Evolutionary conservation across 2,888 invertebrate genomes (phyloP).

Genomic region (Cerceris ruficornis): DNA sequence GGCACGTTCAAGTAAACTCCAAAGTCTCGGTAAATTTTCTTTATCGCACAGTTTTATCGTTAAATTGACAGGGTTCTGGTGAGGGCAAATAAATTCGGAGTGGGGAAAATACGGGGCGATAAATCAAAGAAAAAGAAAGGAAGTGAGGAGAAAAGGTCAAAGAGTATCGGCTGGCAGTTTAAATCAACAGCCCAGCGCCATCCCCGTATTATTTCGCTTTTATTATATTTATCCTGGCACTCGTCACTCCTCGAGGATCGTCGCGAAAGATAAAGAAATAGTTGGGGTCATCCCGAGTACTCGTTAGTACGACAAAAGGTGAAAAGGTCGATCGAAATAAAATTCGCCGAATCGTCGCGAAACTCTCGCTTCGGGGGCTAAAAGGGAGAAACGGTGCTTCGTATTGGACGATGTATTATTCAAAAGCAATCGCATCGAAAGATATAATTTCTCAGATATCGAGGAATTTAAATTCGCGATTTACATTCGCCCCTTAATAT

Average conservation of each 20-base stretch:
- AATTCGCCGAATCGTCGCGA: not conserved
- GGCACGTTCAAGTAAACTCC: too few species aligned
- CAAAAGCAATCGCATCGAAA: not conserved
- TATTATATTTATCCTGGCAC: not conserved
- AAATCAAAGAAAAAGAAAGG: too few species aligned
- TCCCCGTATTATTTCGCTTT: not conserved
- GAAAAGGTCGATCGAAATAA: not conserved
- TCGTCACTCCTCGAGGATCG: conserved; percentile 6
- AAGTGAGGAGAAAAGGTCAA: too few species aligned
- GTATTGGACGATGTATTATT: not conserved
- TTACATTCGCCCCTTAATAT: conserved; percentile 1
- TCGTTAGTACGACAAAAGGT: not conserved
- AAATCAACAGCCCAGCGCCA: too few species aligned
- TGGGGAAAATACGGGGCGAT: too few species aligned
- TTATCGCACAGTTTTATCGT: too few species aligned
- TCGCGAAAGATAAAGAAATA: not conserved
- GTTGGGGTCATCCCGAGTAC: not conserved
- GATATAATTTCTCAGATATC: conserved; percentile 1
- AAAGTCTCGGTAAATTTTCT: too few species aligned
- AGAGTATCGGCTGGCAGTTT: too few species aligned
- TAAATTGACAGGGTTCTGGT: too few species aligned
- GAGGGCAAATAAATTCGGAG: too few species aligned
- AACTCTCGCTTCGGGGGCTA: not conserved
- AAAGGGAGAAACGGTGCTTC: not conserved
- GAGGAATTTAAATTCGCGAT: not conserved